Evolutionary conservation across 1,140 invertebrate genomes (phyloP).

Genomic region (Andricus grossulariae): DNA sequence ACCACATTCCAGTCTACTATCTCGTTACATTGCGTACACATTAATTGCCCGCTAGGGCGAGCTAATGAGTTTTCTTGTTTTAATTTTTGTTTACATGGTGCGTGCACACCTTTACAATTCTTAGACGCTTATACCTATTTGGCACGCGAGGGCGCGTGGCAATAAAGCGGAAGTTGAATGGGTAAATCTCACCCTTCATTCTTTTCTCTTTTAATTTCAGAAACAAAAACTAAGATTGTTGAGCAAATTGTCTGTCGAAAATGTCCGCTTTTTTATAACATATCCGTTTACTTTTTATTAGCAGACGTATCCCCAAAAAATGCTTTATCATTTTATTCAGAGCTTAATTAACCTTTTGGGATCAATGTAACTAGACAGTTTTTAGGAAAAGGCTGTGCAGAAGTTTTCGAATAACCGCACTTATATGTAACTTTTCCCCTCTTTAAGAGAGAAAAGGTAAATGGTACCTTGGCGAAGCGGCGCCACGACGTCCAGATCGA

Average conservation of each 20-base stretch:
- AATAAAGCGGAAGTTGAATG: conserved; percentile 56
- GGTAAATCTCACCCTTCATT: conserved; percentile 48
- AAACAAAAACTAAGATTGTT: not conserved
- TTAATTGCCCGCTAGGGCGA: conserved; percentile 39
- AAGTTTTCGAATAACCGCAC: no score
- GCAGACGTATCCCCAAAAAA: no score
- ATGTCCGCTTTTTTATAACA: no score
- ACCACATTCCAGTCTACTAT: conserved; percentile 1
- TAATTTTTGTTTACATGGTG: conserved; percentile 9
- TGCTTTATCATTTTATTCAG: no score
- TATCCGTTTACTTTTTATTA: no score
- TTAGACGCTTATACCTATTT: conserved; percentile 45
- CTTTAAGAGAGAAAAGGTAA: not conserved
- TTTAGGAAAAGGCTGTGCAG: no score
- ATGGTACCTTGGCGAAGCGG: conserved; percentile 4
- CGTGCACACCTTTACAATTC: conserved; percentile 37
- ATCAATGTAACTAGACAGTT: no score
- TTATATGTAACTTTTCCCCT: not conserved
- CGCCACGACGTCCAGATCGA: conserved; percentile 56
- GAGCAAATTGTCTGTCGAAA: not conserved
- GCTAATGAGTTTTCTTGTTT: conserved; percentile 11
- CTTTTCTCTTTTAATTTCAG: conserved; percentile 24
- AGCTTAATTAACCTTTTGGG: no score
- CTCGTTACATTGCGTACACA: not conserved
- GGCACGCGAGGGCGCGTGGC: conserved; percentile 60